Percentiles rank a stretch among this genome's conserved stretches.
These are phyloP conservation scores for Clitarchus hookeri DNA, from an alignment of 2,888 invertebrate species.

Conservation along the genomic window DNA sequence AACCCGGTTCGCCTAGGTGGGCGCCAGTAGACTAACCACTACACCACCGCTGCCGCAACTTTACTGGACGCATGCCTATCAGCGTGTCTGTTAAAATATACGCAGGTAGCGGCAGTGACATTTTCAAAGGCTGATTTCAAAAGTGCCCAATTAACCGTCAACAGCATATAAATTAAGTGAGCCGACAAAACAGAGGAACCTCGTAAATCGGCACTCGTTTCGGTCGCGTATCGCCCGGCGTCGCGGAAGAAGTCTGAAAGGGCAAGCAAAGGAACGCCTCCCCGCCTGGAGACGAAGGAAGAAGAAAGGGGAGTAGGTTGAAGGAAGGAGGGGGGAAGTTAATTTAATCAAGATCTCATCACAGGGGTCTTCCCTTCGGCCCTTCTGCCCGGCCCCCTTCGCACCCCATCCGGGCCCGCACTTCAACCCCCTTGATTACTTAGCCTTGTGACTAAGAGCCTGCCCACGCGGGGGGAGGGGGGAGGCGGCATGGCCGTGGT, in stretches of 20 bases:
- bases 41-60: too few species aligned
- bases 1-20: too few species aligned
- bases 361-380: background rate
- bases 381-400: background rate
- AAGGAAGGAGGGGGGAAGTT: background rate
- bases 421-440: background rate
- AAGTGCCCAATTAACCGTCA: too few species aligned
- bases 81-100: too few species aligned
- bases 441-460: background rate
- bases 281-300: background rate
- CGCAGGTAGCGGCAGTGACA: too few species aligned
- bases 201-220: too few species aligned
- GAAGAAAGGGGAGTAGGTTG: background rate
- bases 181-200: background rate
- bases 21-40: too few species aligned
- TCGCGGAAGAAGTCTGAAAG: background rate
- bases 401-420: background rate
- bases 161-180: background rate
- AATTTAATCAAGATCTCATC: slow-evolving; percentile 14
- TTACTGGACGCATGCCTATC: too few species aligned
- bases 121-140: background rate
- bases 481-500: too few species aligned
- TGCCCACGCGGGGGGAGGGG: background rate
- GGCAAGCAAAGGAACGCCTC: background rate
- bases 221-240: background rate